A percentile compares a stretch with the other conserved stretches of the same genome.
Conservation (phyloP, 1,140 invertebrate species). For the Agraylea sexmaculata region DNA sequence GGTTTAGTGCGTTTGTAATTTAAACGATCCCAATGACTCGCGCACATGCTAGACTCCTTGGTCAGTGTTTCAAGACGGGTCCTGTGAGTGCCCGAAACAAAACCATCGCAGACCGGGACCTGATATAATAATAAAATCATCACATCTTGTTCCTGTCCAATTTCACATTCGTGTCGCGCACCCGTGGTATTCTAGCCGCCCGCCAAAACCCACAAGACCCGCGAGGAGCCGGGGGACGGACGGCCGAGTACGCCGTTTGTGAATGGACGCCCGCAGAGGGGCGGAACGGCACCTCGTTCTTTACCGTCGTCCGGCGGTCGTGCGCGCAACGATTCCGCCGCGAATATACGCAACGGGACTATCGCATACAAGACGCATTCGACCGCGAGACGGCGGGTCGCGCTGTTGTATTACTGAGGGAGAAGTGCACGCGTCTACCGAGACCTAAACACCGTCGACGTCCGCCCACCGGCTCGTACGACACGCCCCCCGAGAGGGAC, state of each 20-base stretch:
- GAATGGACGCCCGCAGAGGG: no score
- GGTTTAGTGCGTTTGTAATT: no score
- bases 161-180: no score
- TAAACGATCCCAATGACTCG: slow-evolving; percentile 59
- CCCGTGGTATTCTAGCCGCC: no score
- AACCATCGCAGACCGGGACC: slow-evolving; percentile 40
- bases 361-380: slow-evolving; percentile 23
- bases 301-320: slow-evolving; percentile 13
- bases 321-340: slow-evolving; percentile 11
- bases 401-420: slow-evolving; percentile 39
- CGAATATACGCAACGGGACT: slow-evolving; percentile 16
- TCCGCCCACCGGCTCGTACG: slow-evolving; percentile 23
- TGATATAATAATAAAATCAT: no score
- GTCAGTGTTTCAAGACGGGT: slow-evolving; percentile 92
- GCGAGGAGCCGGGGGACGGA: no score
- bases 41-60: slow-evolving; percentile 79
- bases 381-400: slow-evolving; percentile 34
- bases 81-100: slow-evolving; percentile 52
- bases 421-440: slow-evolving; percentile 39
- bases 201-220: no score
- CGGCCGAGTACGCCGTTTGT: no score
- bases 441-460: slow-evolving; percentile 24
- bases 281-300: slow-evolving; percentile 12
- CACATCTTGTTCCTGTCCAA: no score
- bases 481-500: slow-evolving; percentile 21